Evolutionary conservation across 2,797 vertebrate species (phyloP).

Genomic region (Gila robusta): DNA sequence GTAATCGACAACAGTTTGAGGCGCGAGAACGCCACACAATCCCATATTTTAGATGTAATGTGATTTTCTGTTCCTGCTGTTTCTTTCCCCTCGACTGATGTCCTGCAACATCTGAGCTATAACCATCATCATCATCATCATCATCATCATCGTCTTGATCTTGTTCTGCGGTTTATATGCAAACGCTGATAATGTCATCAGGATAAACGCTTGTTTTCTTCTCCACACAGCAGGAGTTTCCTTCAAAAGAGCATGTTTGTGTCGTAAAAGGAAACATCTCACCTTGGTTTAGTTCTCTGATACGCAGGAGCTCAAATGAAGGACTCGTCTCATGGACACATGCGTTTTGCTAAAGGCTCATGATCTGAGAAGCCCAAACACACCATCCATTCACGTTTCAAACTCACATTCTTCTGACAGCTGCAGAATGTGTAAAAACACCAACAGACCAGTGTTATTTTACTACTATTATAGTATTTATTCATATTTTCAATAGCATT

Average conservation of each 20-base stretch:
- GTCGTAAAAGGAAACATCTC: background rate
- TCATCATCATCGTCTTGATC: slow-evolving; percentile 59
- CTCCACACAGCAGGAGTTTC: slow-evolving; percentile 1
- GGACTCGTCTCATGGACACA: background rate
- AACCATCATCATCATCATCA: slow-evolving; percentile 65
- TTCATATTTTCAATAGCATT: background rate
- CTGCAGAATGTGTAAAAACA: background rate
- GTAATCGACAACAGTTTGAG: slow-evolving; percentile 73
- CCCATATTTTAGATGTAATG: slow-evolving; percentile 77
- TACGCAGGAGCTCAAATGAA: background rate
- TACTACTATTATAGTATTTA: background rate
- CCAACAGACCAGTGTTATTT: background rate
- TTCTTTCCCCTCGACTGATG: slow-evolving; percentile 51
- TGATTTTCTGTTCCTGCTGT: slow-evolving; percentile 71
- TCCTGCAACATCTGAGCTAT: slow-evolving; percentile 59
- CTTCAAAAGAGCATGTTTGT: background rate
- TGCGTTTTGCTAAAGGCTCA: background rate
- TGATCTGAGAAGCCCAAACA: slow-evolving; percentile 6
- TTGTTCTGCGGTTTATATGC: slow-evolving; percentile 35
- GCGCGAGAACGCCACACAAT: slow-evolving; percentile 67
- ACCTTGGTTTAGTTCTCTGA: background rate
- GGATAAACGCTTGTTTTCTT: slow-evolving; percentile 39
- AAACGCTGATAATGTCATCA: slow-evolving; percentile 45
- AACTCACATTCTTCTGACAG: background rate
- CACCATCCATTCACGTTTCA: background rate